Base-by-base conservation (phyloP, 2,888 invertebrate genomes). In the Pristionchus entomophagus region DNA sequence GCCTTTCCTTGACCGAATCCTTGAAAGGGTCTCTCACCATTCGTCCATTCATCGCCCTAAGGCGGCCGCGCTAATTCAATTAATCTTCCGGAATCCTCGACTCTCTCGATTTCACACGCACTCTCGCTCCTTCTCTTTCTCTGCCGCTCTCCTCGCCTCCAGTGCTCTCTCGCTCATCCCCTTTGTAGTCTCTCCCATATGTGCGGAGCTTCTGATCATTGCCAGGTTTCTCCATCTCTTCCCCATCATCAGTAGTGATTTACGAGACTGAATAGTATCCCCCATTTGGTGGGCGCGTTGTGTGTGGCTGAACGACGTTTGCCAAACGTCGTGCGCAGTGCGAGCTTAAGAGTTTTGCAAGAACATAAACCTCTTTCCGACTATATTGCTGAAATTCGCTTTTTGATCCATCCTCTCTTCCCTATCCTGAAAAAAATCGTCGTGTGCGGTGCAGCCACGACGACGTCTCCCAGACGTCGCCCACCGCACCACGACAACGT, bases 31-130 rank as follows among this genome's bases (percentile, higher is more conserved):
- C 69, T 29, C 69, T 35, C 69, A 38, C n/a, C 41, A 35, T 65
- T 35, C 62, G 12, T 69, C 69, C 41, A 69, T 69, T 69, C 69
- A 69, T 69, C 69, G 69, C 14, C 41, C 69, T n/a, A 38, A 41
- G 69, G 69, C 69, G 41, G 41, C 41, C 6, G 3, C n/a, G 38
- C 69, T 69, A 69, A 69, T 69, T 69, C 69, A 69, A 69, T 69
- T 69, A 69, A 69, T 69, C 69, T 69, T 22, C 69, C 22, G 38
- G 38, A 69, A 38, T 38, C 69, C 38, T 17, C 38, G 29, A 4
- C 69, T 69, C 69, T 69, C 69, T 69, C 69, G 22, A 69, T 69
- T 69, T 69, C 69, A 17, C 69, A 69, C 22, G 22, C 38, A 38
- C 69, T 69, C 41, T 69, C 38, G 69, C 69, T 6, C 8, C n/a